Conservation (phyloP, 2,113 vertebrate species). For the Eonycteris spelaea region DNA sequence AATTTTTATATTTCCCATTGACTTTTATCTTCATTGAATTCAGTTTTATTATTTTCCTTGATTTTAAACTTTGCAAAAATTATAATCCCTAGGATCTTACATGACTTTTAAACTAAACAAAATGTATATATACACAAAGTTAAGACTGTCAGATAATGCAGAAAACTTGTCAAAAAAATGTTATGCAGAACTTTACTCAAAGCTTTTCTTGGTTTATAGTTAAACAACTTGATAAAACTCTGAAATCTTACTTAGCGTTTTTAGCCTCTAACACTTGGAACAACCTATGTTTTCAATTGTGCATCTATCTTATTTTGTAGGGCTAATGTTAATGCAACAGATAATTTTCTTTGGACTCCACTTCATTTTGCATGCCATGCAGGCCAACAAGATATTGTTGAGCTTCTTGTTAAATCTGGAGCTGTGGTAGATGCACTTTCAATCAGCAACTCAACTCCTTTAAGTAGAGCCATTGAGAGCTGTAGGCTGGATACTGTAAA, state of each 20-base stretch:
- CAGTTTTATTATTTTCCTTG: conserved; percentile 8
- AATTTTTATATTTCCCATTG: not conserved
- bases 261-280: not conserved
- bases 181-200: not conserved
- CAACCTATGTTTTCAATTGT: conserved; percentile 4
- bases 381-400: conserved; percentile 87
- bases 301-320: conserved; percentile 73
- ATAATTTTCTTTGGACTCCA: conserved; percentile 95
- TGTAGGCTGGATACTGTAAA: conserved; percentile 88
- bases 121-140: not conserved
- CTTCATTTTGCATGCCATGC: conserved; percentile 94
- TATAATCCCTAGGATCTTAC: not conserved
- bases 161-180: not conserved
- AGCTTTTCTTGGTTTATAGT: not conserved
- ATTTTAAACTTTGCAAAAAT: conserved; percentile 35
- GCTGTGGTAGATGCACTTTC: conserved; percentile 84
- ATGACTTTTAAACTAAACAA: not conserved
- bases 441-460: conserved; percentile 88
- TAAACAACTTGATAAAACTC: not conserved
- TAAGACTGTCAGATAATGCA: not conserved
- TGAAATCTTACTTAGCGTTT: conserved; percentile 7
- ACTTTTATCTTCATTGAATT: not conserved
- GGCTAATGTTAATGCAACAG: conserved; percentile 86
- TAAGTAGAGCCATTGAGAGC: conserved; percentile 93
- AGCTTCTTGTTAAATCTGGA: conserved; percentile 88